Percentiles rank a stretch among this genome's conserved stretches.
phyloP scores from a whole-genome alignment of 2,888 invertebrate genomes.

The Sphecodes monilicornis region DNA sequence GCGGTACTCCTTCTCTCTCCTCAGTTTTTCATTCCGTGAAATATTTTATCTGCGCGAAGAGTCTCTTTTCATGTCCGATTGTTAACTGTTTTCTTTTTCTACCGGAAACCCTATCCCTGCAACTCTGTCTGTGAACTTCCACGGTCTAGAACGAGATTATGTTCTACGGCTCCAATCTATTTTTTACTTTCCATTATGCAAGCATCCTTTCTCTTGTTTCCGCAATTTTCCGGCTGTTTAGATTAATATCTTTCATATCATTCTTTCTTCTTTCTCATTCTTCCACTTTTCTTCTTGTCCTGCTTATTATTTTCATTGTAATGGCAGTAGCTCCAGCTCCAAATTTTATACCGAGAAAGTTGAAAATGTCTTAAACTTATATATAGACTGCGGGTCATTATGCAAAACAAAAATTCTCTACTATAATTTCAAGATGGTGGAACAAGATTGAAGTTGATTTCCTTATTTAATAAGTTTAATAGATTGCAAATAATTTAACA shows the following conservation, averaged over 20 bases:
- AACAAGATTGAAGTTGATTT: too few relatives aligned
- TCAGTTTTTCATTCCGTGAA: background rate
- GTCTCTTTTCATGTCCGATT: background rate
- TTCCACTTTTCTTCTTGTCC: background rate
- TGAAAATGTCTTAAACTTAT: background rate
- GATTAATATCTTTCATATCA: background rate
- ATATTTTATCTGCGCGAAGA: background rate
- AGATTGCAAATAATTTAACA: too few relatives aligned
- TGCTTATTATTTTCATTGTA: background rate
- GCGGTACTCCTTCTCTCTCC: background rate
- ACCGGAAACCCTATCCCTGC: background rate
- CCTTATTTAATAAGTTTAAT: too few relatives aligned
- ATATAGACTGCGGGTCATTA: too few relatives aligned
- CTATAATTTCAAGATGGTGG: too few relatives aligned
- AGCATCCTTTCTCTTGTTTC: background rate
- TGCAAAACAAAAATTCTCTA: too few relatives aligned
- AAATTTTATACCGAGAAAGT: background rate
- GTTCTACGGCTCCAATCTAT: background rate
- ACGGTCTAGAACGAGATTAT: background rate
- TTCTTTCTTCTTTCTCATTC: background rate
- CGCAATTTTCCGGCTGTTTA: slow-evolving; percentile 1
- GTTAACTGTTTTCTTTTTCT: background rate
- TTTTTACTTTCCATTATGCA: background rate
- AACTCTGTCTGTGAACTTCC: background rate
- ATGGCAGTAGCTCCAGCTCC: background rate